Base-by-base conservation (phyloP, 2,113 vertebrate genomes). In the Heterotis niloticus region DNA sequence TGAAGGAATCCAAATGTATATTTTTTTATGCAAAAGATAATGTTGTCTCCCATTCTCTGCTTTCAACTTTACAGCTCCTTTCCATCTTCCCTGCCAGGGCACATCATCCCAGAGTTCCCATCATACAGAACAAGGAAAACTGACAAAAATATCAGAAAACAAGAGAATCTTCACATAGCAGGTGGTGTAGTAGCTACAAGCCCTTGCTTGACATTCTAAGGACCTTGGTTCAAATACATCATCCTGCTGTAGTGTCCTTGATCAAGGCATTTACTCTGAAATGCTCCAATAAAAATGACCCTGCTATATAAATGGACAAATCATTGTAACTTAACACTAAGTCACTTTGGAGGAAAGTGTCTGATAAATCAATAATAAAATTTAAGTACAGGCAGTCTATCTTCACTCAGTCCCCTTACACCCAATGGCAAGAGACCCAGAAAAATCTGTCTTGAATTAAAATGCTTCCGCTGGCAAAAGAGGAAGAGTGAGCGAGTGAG, bases 401-500 rank as follows among this genome's bases (percentile, higher is more conserved):
- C 34, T 44, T 44, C 7, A 4, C 34, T 44, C 34, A 44, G 34
- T 44, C 34, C 34, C 34, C 34, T 44, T 4, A 44, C 34, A 44
- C 34, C 2, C 34, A 44, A 4, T 7, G 7, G 34, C 34, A 44
- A 44, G 34, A 44, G 34, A 44, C 34, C 34, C 34, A 44, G 34
- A 65, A 17, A 67, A 78, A 78, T 57, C 76, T 78, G 76, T 78
- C 76, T 78, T 64, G 23, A 68, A 78, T 78, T 78, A 78, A 64
- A 78, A 68, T 10, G 52, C 76, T 78, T 78, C 76, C 65, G 64
- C 65, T 78, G 23, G 17, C 66, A 29, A 10, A 78, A 67, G 26
- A 59, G 52, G 51, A 10, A 28, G 51, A 59, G 24, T 10, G 69
- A 59, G 24, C 4, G 69, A 71, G 60, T 2, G 60, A 62, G 60